Evolutionary conservation across 2,113 vertebrate genomes (phyloP).

Genomic region (Phaethon lepturus): DNA sequence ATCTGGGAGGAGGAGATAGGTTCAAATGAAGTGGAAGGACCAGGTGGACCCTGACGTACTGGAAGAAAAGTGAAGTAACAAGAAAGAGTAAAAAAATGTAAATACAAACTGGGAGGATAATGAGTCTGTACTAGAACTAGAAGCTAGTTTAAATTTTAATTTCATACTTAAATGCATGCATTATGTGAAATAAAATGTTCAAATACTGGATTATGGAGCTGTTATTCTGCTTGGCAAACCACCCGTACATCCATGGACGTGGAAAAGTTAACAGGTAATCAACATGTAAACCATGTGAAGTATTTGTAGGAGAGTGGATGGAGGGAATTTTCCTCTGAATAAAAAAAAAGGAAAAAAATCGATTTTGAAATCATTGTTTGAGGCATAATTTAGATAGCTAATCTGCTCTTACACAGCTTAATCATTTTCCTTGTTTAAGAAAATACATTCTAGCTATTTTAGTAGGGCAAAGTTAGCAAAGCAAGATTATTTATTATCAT

Average conservation of each 20-base stretch:
- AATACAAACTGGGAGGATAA: neutral
- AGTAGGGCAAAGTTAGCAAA: neutral
- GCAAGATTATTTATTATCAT: conserved; percentile 1
- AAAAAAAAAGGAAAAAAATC: neutral
- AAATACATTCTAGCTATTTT: conserved; percentile 1
- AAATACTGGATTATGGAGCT: neutral
- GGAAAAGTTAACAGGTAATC: neutral
- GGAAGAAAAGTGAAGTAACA: neutral
- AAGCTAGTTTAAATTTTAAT: neutral
- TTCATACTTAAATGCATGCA: neutral
- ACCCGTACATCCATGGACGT: neutral
- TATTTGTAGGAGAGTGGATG: neutral
- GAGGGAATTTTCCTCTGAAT: neutral
- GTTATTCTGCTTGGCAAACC: neutral
- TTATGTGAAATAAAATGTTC: neutral
- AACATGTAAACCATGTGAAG: neutral
- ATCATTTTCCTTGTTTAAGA: neutral
- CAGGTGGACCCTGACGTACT: neutral
- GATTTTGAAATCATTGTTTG: neutral
- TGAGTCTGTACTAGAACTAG: neutral
- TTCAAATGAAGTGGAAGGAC: neutral
- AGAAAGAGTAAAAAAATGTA: neutral
- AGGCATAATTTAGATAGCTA: neutral
- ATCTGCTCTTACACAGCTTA: neutral
- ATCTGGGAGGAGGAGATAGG: neutral